Conservation (phyloP, 2,888 invertebrate genomes). For the Limnephilus rhombicus region DNA sequence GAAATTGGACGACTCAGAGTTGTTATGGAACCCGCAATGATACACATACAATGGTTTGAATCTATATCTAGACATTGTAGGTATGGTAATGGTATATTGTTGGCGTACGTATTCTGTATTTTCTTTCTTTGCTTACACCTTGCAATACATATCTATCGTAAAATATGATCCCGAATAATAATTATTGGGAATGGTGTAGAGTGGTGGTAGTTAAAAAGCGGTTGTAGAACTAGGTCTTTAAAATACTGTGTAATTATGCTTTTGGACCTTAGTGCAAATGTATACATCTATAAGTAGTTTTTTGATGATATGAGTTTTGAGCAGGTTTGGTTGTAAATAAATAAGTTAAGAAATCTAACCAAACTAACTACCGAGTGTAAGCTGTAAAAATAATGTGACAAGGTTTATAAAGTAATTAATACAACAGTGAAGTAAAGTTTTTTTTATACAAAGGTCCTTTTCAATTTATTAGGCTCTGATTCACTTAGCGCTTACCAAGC, state of each 20-base stretch:
- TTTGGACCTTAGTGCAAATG: neutral
- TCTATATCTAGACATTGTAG: neutral
- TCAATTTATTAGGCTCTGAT: neutral
- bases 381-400: constrained; percentile 1
- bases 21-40: neutral
- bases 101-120: neutral
- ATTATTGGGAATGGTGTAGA: neutral
- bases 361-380: neutral
- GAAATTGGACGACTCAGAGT: too few species aligned
- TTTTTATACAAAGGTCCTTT: neutral
- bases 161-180: neutral
- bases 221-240: neutral
- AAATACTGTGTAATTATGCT: neutral
- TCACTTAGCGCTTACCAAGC: neutral
- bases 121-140: neutral
- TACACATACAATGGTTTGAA: neutral
- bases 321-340: neutral
- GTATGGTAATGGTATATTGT: neutral
- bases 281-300: neutral
- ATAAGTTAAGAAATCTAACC: neutral
- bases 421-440: neutral
- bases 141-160: neutral
- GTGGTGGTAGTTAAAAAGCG: neutral
- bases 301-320: neutral
- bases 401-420: neutral